A percentile compares a stretch with the other conserved stretches of the same genome.
These are phyloP conservation scores for Philotrypesis tridentata DNA, from an alignment of 1,140 invertebrate species.

Conservation along the genomic window DNA sequence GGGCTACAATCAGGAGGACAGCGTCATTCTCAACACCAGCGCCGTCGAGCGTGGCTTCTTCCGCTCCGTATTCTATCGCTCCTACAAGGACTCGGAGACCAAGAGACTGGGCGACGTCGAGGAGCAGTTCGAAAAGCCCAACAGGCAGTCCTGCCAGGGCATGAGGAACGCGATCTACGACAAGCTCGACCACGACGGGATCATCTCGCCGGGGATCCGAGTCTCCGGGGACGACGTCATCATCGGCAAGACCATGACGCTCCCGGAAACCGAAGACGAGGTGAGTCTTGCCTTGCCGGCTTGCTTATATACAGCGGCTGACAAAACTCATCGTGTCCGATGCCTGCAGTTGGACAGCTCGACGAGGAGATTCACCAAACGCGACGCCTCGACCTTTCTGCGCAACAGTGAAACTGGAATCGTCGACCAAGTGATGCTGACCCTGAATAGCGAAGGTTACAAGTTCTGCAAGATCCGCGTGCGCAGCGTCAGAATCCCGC, in stretches of 20 bases:
- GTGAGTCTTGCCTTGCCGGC: conserved; percentile 7
- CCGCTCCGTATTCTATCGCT: conserved; percentile 97
- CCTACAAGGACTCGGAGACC: conserved; percentile 97
- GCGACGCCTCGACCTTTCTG: conserved; percentile 94
- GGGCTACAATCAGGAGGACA: conserved; percentile 99
- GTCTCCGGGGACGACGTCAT: conserved; percentile 99
- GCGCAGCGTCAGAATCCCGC: conserved; percentile 58
- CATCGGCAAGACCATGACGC: conserved; percentile 90
- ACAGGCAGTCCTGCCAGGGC: conserved; percentile 91
- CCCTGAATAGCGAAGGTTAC: conserved; percentile 58
- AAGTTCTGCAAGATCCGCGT: conserved; percentile 62
- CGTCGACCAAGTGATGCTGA: conserved; percentile 62
- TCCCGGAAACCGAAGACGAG: conserved; percentile 57
- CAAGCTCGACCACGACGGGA: conserved; percentile 98
- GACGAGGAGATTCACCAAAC: conserved; percentile 89
- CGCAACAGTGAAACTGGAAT: conserved; percentile 62
- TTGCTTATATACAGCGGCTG: too few species aligned
- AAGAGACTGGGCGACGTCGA: conserved; percentile 95
- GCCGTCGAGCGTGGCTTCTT: conserved; percentile 98
- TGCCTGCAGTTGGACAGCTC: conserved; percentile 92
- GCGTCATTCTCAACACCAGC: conserved; percentile 98
- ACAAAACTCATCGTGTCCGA: neutral
- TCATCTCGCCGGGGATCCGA: conserved; percentile 96
- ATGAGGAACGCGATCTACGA: conserved; percentile 99
- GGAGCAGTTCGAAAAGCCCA: conserved; percentile 98